These are phyloP conservation scores for Dryobotodes eremita DNA, from an alignment of 2,888 invertebrate genomes.

Conservation along the genomic window DNA sequence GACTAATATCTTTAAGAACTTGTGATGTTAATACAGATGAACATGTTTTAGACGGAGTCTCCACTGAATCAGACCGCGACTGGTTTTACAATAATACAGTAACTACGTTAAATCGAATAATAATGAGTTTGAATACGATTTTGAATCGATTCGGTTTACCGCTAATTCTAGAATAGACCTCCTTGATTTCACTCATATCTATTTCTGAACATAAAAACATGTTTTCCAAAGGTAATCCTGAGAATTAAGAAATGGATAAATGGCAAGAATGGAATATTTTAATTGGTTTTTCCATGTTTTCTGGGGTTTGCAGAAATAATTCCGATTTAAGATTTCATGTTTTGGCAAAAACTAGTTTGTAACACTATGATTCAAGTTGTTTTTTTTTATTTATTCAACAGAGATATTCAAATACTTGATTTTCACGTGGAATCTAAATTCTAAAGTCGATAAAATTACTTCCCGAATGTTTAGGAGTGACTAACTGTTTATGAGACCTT, in stretches of 20 bases:
- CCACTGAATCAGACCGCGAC: conserved; percentile 56
- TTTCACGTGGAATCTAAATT: conserved; percentile 15
- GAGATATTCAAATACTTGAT: neutral
- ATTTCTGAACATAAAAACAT: neutral
- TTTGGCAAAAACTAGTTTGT: conserved; percentile 4
- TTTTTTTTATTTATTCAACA: neutral
- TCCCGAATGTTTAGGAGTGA: conserved; percentile 50
- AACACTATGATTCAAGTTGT: neutral
- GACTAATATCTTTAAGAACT: conserved; percentile 29
- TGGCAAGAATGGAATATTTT: neutral
- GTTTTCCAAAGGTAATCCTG: neutral
- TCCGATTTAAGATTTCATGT: conserved; percentile 3
- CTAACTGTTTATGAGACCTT: conserved; percentile 61
- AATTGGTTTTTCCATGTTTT: conserved; percentile 35
- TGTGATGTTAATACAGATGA: conserved; percentile 38
- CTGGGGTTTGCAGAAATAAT: conserved; percentile 1
- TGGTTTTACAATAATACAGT: conserved; percentile 52
- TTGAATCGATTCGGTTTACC: conserved; percentile 30
- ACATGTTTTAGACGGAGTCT: conserved; percentile 41
- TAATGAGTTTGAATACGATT: conserved; percentile 43
- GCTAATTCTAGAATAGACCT: conserved; percentile 11
- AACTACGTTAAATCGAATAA: conserved; percentile 52
- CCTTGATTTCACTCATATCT: conserved; percentile 1
- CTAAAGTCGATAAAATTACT: conserved; percentile 22
- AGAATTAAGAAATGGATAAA: neutral